Evolutionary conservation across 2,888 invertebrate species (phyloP).

Genomic region (Lacanobia wlatinum): DNA sequence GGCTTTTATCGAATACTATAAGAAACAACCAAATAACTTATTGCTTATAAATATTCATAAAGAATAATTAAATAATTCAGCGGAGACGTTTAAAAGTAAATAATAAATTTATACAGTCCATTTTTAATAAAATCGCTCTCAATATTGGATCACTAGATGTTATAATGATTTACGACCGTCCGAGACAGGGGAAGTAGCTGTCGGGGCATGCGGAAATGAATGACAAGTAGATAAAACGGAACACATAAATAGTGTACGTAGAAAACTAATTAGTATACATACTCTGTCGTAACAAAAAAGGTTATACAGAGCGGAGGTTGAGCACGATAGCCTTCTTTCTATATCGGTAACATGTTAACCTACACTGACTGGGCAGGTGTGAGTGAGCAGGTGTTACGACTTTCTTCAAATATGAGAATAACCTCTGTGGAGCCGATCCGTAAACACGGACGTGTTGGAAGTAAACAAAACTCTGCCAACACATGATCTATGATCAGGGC

Average conservation of each 20-base stretch:
- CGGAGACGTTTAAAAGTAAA: constrained; percentile 27
- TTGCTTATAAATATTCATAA: constrained; percentile 67
- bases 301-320: constrained; percentile 74
- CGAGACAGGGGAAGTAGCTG: constrained; percentile 33
- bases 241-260: constrained; percentile 67
- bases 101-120: constrained; percentile 4
- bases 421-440: constrained; percentile 67
- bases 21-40: constrained; percentile 66
- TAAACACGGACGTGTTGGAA: constrained; percentile 72
- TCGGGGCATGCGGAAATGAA: constrained; percentile 58
- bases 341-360: constrained; percentile 80
- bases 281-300: constrained; percentile 69
- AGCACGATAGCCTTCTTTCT: constrained; percentile 79
- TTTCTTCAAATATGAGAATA: constrained; percentile 74
- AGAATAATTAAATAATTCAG: constrained; percentile 57
- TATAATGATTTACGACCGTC: constrained; percentile 19
- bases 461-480: constrained; percentile 75
- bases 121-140: constrained; percentile 4
- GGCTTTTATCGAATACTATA: constrained; percentile 77
- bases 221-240: constrained; percentile 68
- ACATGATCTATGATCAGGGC: constrained; percentile 57
- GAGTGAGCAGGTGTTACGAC: constrained; percentile 68
- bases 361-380: constrained; percentile 75
- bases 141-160: constrained; percentile 12
- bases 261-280: constrained; percentile 70